Conservation (phyloP, 2,888 invertebrate species). For the Callinectes sapidus region DNA sequence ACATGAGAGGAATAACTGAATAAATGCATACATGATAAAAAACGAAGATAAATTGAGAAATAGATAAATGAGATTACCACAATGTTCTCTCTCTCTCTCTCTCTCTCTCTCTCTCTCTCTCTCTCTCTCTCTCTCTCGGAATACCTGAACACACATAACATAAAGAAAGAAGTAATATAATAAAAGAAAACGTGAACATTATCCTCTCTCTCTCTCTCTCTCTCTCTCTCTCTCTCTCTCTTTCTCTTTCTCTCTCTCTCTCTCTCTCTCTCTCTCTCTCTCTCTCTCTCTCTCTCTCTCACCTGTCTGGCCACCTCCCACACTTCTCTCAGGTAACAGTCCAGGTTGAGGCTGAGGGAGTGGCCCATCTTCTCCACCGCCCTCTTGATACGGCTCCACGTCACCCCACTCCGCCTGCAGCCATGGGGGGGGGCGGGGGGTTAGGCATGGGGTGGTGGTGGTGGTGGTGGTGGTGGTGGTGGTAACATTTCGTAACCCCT, state of each 20-base stretch:
- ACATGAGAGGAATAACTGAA: no score
- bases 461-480: no score
- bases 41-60: no score
- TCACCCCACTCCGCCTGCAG: slow-evolving; percentile 62
- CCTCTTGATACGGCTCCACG: slow-evolving; percentile 67
- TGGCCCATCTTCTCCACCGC: slow-evolving; percentile 60
- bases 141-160: no score
- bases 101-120: neutral
- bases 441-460: neutral
- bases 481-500: no score
- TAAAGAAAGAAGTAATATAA: no score
- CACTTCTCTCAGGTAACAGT: slow-evolving; percentile 69
- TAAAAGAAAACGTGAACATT: no score
- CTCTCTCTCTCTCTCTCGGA: no score
- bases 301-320: slow-evolving; percentile 68
- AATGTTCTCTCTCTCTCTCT: no score
- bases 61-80: no score
- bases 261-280: neutral
- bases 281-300: neutral
- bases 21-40: no score
- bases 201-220: neutral
- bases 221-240: neutral
- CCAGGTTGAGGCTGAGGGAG: slow-evolving; percentile 41
- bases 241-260: neutral
- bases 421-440: neutral